These are phyloP conservation scores for Tricholaema leucomelas DNA, from an alignment of 2,113 vertebrate genomes.

Conservation along the genomic window DNA sequence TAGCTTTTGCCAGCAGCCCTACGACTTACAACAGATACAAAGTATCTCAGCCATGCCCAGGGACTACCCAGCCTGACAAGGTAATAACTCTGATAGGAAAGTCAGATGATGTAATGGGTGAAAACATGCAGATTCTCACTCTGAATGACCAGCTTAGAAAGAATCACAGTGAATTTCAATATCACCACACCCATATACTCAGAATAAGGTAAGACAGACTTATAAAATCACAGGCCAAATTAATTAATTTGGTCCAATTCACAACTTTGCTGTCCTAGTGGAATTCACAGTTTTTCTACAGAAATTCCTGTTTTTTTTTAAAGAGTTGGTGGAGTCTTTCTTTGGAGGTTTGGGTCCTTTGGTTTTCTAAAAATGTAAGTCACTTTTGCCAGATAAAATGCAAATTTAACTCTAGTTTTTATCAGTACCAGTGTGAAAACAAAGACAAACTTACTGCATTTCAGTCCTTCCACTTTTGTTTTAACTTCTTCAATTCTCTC, in stretches of 20 bases:
- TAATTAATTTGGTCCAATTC: not conserved
- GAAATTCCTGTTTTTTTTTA: not conserved
- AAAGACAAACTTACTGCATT: rapidly evolving
- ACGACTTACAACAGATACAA: not conserved
- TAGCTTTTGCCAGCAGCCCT: not conserved
- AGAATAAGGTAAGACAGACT: not conserved
- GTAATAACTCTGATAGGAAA: not conserved
- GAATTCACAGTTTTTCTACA: not conserved
- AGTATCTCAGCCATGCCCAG: not conserved
- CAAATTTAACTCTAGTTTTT: not conserved
- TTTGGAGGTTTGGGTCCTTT: not conserved
- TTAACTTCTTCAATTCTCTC: not conserved
- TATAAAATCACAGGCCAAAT: not conserved
- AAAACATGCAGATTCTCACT: not conserved
- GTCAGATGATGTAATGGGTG: not conserved
- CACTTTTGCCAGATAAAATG: not conserved
- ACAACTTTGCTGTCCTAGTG: not conserved
- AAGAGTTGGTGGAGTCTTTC: not conserved
- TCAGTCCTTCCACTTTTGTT: not conserved
- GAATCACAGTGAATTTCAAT: not conserved
- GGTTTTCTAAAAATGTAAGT: not conserved
- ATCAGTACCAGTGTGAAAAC: not conserved
- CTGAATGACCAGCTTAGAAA: not conserved
- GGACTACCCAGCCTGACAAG: not conserved
- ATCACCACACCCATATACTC: not conserved